Evolutionary conservation across 2,797 vertebrate genomes (phyloP).

Genomic region (Scolopax rusticola): DNA sequence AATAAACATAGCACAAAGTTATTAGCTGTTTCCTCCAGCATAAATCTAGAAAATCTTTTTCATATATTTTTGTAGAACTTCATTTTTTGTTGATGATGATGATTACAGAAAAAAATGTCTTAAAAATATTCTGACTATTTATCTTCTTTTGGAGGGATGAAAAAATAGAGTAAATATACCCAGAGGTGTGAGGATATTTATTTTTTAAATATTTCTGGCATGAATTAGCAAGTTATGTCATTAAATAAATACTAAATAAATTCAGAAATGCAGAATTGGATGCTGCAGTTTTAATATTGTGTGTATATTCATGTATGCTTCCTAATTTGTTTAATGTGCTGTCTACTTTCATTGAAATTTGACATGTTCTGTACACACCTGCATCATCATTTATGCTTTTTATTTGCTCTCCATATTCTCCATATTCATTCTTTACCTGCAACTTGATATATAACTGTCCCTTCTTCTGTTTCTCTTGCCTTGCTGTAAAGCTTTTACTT

Average conservation of each 20-base stretch:
- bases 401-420: neutral
- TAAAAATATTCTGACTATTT: neutral
- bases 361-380: neutral
- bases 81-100: neutral
- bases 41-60: neutral
- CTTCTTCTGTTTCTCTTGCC: accelerated
- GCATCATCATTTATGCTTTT: neutral
- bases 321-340: neutral
- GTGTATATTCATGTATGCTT: neutral
- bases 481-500: neutral
- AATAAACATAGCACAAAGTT: no score
- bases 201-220: neutral
- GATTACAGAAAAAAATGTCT: neutral
- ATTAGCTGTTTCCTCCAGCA: slow-evolving; percentile 30
- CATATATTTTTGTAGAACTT: neutral
- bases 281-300: neutral
- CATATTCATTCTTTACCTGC: neutral
- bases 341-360: neutral
- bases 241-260: neutral
- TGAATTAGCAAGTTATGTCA: neutral
- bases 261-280: neutral
- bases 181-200: neutral
- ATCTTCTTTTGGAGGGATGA: neutral
- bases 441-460: neutral
- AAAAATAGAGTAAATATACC: neutral